Percentiles rank a stretch among this genome's conserved stretches.
Conservation (phyloP, 2,113 vertebrate genomes). For the Platysteira castanea region DNA sequence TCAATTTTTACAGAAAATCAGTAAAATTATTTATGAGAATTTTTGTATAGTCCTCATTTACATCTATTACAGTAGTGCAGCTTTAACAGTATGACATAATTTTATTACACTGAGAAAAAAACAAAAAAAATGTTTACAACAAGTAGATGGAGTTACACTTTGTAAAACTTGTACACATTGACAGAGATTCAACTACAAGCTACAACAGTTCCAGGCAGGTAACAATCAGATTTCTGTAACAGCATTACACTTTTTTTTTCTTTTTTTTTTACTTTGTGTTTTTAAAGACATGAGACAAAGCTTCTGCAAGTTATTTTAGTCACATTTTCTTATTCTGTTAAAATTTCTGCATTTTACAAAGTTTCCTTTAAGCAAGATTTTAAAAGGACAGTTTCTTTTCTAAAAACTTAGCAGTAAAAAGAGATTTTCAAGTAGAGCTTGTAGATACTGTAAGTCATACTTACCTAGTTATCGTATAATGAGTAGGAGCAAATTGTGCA, state of each 20-base stretch:
- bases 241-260: not conserved
- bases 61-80: not conserved
- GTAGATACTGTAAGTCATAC: not conserved
- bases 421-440: constrained; percentile 8
- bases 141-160: not conserved
- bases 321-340: not conserved
- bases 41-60: not conserved
- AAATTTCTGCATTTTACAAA: not conserved
- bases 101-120: constrained; percentile 20
- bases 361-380: not conserved
- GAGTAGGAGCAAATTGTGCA: constrained; percentile 2
- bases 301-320: not conserved
- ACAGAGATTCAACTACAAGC: not conserved
- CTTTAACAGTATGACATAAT: not conserved
- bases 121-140: not conserved
- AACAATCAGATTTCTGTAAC: not conserved
- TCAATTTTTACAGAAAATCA: not conserved
- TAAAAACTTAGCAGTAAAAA: constrained; percentile 1
- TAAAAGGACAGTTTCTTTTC: not conserved
- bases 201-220: constrained; percentile 36
- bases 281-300: not conserved
- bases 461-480: not conserved
- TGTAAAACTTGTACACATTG: not conserved
- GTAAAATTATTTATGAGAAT: not conserved
- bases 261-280: not conserved